phyloP scores from a whole-genome alignment of 2,797 vertebrate species.

The Streptopelia turtur region DNA sequence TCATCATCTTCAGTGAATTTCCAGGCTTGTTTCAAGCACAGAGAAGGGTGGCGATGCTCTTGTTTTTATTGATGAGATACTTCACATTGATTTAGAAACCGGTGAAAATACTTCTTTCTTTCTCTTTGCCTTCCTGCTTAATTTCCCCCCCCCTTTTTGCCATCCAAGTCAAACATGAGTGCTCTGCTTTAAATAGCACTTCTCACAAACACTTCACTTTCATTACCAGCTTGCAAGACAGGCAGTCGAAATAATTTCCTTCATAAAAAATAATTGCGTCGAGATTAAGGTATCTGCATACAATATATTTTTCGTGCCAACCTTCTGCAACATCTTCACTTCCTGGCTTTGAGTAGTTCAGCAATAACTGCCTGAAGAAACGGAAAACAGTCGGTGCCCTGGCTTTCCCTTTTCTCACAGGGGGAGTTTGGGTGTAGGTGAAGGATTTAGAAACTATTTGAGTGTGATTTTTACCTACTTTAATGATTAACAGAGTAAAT shows the following conservation, averaged over 20 bases:
- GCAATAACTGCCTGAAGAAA: neutral
- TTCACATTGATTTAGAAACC: neutral
- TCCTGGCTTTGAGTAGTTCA: neutral
- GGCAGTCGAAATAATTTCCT: slow-evolving; percentile 47
- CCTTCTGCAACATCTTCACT: slow-evolving; percentile 44
- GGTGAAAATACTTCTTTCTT: neutral
- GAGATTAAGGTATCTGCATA: neutral
- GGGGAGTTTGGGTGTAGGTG: neutral
- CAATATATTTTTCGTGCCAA: neutral
- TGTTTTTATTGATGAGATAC: neutral
- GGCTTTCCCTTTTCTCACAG: neutral
- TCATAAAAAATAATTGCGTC: slow-evolving; percentile 44
- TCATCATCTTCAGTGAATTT: neutral
- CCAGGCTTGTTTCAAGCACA: neutral
- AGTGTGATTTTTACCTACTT: neutral
- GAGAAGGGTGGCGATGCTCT: neutral
- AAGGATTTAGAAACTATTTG: neutral
- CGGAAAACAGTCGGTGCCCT: neutral
- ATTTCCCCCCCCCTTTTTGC: neutral
- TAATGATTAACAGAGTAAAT: neutral
- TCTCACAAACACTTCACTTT: slow-evolving; percentile 40
- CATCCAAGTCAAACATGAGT: neutral
- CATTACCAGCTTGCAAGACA: slow-evolving; percentile 45
- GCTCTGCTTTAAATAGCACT: slow-evolving; percentile 32
- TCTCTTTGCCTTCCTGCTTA: neutral